Percentiles rank a stretch among this genome's conserved stretches.
phyloP scores from a whole-genome alignment of 2,888 invertebrate genomes.

The Phorcus lineatus region DNA sequence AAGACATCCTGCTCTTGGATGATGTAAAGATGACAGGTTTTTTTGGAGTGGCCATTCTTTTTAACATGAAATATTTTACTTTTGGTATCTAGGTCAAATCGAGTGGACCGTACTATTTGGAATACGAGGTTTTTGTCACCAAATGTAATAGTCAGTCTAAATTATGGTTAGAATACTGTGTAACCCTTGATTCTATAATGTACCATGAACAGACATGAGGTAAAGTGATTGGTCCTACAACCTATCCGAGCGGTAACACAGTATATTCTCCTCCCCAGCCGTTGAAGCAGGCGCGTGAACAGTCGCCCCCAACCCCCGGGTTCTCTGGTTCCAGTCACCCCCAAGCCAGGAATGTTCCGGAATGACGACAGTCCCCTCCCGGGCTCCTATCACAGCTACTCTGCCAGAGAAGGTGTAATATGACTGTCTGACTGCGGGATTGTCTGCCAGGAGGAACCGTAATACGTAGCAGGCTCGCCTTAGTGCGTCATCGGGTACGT shows the following conservation, averaged over 20 bases:
- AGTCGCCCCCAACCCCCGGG: conserved; percentile 60
- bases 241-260: conserved; percentile 48
- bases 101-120: too few species aligned
- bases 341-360: conserved; percentile 59
- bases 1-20: too few species aligned
- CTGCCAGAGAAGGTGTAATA: conserved; percentile 60
- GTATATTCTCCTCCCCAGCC: conserved; percentile 59
- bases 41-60: too few species aligned
- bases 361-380: conserved; percentile 49
- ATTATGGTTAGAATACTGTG: too few species aligned
- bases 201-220: too few species aligned
- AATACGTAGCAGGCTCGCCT: conserved; percentile 64
- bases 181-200: too few species aligned
- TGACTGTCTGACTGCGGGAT: conserved; percentile 49
- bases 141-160: too few species aligned
- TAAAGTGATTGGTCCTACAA: not conserved
- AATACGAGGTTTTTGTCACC: too few species aligned
- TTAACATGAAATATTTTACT: too few species aligned
- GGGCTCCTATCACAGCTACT: conserved; percentile 53
- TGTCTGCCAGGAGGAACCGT: conserved; percentile 63
- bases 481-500: conserved; percentile 58
- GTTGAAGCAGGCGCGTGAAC: conserved; percentile 51
- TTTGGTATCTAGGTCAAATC: too few species aligned
- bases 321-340: conserved; percentile 40
- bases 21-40: too few species aligned